These are phyloP conservation scores for Lasius fuliginosus DNA, from an alignment of 2,888 invertebrate genomes.

Conservation along the genomic window DNA sequence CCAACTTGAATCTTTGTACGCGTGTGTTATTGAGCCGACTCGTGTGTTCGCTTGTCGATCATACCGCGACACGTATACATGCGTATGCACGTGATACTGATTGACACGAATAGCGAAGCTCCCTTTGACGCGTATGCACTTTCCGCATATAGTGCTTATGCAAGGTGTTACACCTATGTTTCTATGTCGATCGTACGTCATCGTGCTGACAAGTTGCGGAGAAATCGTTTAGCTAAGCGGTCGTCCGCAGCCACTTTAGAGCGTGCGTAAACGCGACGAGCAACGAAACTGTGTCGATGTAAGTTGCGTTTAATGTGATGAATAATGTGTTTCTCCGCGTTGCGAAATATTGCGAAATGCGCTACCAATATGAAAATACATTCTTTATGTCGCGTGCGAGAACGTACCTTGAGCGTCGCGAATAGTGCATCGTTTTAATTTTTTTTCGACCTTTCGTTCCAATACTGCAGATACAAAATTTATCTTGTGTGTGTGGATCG, in stretches of 20 bases:
- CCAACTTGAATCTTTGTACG: constrained; percentile 31
- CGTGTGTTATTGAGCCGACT: constrained; percentile 32
- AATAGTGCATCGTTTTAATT: background rate
- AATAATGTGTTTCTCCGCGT: constrained; percentile 39
- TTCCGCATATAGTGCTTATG: constrained; percentile 35
- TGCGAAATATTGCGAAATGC: background rate
- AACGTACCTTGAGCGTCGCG: background rate
- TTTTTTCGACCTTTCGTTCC: background rate
- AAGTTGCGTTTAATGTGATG: constrained; percentile 35
- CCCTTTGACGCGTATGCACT: constrained; percentile 50
- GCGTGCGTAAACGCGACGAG: constrained; percentile 9
- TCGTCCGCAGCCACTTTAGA: constrained; percentile 24
- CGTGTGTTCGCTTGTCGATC: constrained; percentile 45
- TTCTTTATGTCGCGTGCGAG: background rate
- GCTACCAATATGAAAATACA: constrained; percentile 17
- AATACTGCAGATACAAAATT: background rate
- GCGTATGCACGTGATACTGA: constrained; percentile 24
- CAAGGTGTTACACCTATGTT: constrained; percentile 35
- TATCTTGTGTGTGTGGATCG: background rate
- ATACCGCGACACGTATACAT: background rate
- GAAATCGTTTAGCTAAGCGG: constrained; percentile 50
- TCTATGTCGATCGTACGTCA: constrained; percentile 53
- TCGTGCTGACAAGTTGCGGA: constrained; percentile 47
- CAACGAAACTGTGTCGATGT: constrained; percentile 41
- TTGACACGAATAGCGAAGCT: constrained; percentile 43